phyloP scores from a whole-genome alignment of 2,113 vertebrate species.

The Prunella fulvescens region DNA sequence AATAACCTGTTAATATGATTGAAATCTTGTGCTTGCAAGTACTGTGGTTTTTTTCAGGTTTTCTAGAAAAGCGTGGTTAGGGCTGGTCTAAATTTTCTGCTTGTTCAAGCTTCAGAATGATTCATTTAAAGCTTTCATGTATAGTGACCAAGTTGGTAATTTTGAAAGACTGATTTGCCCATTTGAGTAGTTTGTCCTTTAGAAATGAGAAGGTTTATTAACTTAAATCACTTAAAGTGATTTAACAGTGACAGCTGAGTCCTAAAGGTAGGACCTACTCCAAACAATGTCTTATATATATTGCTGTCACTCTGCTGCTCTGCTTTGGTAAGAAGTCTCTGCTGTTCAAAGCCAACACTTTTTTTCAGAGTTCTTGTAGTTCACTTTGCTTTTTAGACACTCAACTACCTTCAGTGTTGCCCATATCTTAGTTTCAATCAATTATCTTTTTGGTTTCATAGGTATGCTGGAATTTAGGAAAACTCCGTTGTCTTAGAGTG shows the following conservation, averaged over 20 bases:
- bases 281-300: accelerated
- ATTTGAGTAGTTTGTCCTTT: background rate
- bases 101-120: background rate
- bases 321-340: background rate
- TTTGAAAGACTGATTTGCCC: background rate
- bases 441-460: background rate
- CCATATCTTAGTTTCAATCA: background rate
- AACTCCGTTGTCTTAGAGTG: background rate
- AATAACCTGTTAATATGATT: background rate
- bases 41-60: background rate
- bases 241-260: background rate
- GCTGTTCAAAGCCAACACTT: background rate
- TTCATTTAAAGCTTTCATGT: background rate
- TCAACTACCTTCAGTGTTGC: background rate
- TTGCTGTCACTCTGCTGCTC: background rate
- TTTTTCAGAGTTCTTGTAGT: background rate
- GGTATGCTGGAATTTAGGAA: background rate
- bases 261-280: background rate
- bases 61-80: background rate
- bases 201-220: background rate
- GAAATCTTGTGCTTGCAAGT: background rate
- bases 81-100: background rate
- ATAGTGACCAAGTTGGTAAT: background rate
- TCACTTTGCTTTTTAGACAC: background rate
- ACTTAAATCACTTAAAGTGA: background rate